phyloP scores from a whole-genome alignment of 2,797 vertebrate species.

The Brotula barbata region DNA sequence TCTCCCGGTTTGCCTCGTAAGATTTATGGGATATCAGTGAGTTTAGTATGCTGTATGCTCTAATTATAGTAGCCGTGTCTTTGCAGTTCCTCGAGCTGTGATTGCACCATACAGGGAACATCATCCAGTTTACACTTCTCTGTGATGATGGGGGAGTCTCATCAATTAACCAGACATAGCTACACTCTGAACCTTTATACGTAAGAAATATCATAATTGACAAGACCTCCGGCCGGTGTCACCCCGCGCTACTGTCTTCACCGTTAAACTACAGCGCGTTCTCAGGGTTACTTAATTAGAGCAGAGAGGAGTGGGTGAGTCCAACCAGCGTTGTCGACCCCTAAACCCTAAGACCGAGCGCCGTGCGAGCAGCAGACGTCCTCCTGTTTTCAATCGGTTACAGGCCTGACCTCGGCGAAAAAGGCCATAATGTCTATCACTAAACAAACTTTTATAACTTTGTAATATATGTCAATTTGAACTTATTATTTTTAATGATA shows the following conservation, averaged over 20 bases:
- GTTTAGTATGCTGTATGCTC: slow-evolving; percentile 54
- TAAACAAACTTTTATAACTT: slow-evolving; percentile 45
- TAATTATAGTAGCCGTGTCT: slow-evolving; percentile 70
- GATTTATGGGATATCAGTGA: slow-evolving; percentile 73
- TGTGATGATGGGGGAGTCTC: slow-evolving; percentile 23
- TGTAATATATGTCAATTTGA: too few species aligned
- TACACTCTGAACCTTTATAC: slow-evolving; percentile 25
- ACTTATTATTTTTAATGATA: too few species aligned
- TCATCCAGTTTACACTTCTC: slow-evolving; percentile 37
- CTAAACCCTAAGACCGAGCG: slow-evolving; percentile 21
- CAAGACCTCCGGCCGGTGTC: slow-evolving; percentile 34
- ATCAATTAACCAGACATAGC: slow-evolving; percentile 38
- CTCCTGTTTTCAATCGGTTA: slow-evolving; percentile 24
- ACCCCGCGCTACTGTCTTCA: slow-evolving; percentile 50
- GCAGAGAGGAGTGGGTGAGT: slow-evolving; percentile 40
- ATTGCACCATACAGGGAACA: slow-evolving; percentile 25
- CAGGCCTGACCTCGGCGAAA: slow-evolving; percentile 26
- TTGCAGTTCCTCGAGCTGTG: slow-evolving; percentile 43
- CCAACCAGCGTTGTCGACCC: slow-evolving; percentile 24
- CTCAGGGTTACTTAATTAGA: slow-evolving; percentile 59
- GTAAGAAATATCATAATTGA: slow-evolving; percentile 28
- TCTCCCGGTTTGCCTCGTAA: slow-evolving; percentile 67
- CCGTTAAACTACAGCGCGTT: slow-evolving; percentile 47
- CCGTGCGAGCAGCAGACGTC: slow-evolving; percentile 14
- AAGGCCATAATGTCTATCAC: slow-evolving; percentile 26